These are phyloP conservation scores for Microcaecilia unicolor DNA, from an alignment of 2,797 vertebrate genomes.

Conservation along the genomic window DNA sequence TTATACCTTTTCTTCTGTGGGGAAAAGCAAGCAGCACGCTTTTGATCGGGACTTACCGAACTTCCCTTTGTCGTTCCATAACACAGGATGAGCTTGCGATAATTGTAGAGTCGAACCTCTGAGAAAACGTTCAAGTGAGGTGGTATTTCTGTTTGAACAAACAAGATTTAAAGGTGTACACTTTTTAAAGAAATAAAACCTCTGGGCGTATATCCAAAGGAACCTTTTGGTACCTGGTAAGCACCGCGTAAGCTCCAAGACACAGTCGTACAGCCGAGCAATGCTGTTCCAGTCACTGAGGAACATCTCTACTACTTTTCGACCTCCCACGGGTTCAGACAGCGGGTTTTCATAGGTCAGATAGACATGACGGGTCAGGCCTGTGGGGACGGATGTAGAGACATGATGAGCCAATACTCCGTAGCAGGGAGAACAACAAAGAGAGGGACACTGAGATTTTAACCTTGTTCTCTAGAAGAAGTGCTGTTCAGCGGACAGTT, in stretches of 20 bases:
- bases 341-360: slow-evolving; percentile 92
- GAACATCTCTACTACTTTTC: slow-evolving; percentile 97
- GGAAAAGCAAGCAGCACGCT: neutral
- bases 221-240: slow-evolving; percentile 69
- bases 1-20: too few species aligned
- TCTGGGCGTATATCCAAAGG: neutral
- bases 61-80: slow-evolving; percentile 94
- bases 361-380: slow-evolving; percentile 89
- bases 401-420: slow-evolving; percentile 1
- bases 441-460: neutral
- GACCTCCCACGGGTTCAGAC: slow-evolving; percentile 91
- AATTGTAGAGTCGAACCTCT: slow-evolving; percentile 96
- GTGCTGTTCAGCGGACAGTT: slow-evolving; percentile 92
- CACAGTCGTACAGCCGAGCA: slow-evolving; percentile 91
- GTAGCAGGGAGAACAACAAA: neutral
- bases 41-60: slow-evolving; percentile 62
- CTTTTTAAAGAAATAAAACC: neutral
- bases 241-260: slow-evolving; percentile 84
- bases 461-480: slow-evolving; percentile 89
- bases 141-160: slow-evolving; percentile 74
- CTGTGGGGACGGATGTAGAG: slow-evolving; percentile 38
- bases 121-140: slow-evolving; percentile 86
- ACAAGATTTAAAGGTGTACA: slow-evolving; percentile 10
- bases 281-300: slow-evolving; percentile 96
- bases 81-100: slow-evolving; percentile 91